Conservation (phyloP, 2,113 vertebrate species). For the Abramis brama region DNA sequence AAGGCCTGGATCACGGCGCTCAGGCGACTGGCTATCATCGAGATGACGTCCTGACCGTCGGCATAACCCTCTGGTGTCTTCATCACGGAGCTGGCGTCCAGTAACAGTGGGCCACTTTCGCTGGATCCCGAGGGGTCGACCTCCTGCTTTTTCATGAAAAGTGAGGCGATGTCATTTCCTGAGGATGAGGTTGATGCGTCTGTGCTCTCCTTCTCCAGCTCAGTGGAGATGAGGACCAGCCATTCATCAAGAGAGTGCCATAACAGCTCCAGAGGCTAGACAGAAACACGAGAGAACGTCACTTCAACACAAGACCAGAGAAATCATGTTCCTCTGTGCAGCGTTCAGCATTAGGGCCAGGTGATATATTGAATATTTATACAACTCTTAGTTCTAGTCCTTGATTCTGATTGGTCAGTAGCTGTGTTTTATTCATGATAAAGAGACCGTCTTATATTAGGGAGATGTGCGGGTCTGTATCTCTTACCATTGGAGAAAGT, state of each 20-base stretch:
- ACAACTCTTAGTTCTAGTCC: too few species aligned
- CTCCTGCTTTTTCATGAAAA: conserved; percentile 88
- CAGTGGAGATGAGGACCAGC: conserved; percentile 95
- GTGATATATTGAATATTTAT: background rate
- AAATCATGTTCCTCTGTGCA: background rate
- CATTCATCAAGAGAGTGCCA: conserved; percentile 99
- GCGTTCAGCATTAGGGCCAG: background rate
- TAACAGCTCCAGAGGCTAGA: conserved; percentile 91
- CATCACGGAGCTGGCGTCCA: conserved; percentile 68
- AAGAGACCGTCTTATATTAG: too few species aligned
- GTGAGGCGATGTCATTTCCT: conserved; percentile 74
- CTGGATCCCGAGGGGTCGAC: conserved; percentile 59
- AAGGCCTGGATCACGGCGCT: conserved; percentile 98
- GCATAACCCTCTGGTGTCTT: conserved; percentile 80
- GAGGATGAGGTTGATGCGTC: conserved; percentile 72
- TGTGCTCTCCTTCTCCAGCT: conserved; percentile 85
- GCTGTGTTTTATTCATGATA: too few species aligned
- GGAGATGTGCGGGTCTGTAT: too few species aligned
- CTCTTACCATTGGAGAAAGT: too few species aligned
- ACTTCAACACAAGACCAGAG: background rate
- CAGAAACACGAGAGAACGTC: conserved; percentile 32
- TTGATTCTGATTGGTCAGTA: too few species aligned
- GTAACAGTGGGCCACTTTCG: conserved; percentile 36
- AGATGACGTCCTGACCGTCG: conserved; percentile 94
- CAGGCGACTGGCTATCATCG: conserved; percentile 95